phyloP scores from a whole-genome alignment of 2,113 vertebrate genomes.

The Pseudois nayaur region DNA sequence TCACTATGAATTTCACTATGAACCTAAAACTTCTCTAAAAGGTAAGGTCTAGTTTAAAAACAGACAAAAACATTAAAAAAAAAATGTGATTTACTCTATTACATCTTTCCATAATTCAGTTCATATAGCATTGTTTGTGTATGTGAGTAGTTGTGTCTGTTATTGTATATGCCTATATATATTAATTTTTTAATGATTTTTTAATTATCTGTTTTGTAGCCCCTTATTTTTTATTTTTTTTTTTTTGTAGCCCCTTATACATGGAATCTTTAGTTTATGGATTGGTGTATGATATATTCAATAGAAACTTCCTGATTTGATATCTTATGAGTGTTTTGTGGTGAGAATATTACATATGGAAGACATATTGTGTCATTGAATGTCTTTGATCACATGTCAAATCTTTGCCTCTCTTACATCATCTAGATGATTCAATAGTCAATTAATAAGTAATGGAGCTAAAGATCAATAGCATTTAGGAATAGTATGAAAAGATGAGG shows the following conservation, averaged over 20 bases:
- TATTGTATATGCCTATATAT: accelerated
- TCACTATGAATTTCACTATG: background rate
- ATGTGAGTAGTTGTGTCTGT: background rate
- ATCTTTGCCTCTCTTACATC: background rate
- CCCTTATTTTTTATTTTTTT: too few species aligned
- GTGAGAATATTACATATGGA: background rate
- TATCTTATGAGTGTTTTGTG: background rate
- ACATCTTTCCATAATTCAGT: background rate
- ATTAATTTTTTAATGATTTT: background rate
- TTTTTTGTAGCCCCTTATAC: background rate
- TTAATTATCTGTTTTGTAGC: background rate
- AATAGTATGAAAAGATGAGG: background rate
- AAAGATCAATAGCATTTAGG: background rate
- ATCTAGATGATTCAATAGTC: background rate
- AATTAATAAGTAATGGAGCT: background rate
- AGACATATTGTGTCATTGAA: background rate
- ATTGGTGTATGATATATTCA: background rate
- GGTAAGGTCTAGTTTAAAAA: background rate
- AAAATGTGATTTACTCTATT: background rate
- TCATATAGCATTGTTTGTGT: background rate
- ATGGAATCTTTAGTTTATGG: background rate
- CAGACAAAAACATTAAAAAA: background rate
- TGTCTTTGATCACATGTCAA: background rate
- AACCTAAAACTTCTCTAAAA: background rate
- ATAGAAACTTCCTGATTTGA: background rate